Conservation (phyloP, 2,113 vertebrate genomes). For the Rafetus swinhoei region DNA sequence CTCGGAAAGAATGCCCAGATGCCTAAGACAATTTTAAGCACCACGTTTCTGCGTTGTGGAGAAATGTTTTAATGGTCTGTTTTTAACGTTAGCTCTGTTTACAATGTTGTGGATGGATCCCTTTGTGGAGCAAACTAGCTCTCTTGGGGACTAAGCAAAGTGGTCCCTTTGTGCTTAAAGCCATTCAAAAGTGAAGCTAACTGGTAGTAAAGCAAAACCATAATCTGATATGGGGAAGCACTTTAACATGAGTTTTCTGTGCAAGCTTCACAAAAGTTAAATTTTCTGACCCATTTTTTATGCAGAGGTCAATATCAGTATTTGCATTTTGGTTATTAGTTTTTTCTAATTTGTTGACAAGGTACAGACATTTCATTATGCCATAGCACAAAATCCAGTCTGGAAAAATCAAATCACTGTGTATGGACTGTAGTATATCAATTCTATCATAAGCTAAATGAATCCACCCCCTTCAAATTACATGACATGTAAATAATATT, state of each 20-base stretch:
- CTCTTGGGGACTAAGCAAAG: background rate
- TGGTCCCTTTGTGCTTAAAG: background rate
- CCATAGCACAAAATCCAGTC: background rate
- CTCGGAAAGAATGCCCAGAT: background rate
- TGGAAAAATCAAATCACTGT: background rate
- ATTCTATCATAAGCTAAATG: background rate
- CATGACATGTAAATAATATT: background rate
- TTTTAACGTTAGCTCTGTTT: background rate
- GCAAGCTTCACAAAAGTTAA: background rate
- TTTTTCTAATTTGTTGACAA: background rate
- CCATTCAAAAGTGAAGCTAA: background rate
- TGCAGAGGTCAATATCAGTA: background rate
- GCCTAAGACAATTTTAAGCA: rapidly evolving
- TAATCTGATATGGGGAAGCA: background rate
- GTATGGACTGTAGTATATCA: background rate
- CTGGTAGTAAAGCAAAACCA: background rate
- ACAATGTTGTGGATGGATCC: background rate
- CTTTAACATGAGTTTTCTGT: background rate
- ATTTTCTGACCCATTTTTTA: background rate
- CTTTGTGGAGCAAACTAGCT: background rate
- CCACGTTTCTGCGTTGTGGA: background rate
- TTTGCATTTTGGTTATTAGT: background rate
- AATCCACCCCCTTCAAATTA: conserved; percentile 10
- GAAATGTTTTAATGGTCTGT: background rate
- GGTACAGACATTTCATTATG: background rate